Evolutionary conservation across 2,888 invertebrate genomes (phyloP), one percentile per base, ranked within the genome.

Genomic region (Arge pagana): DNA sequence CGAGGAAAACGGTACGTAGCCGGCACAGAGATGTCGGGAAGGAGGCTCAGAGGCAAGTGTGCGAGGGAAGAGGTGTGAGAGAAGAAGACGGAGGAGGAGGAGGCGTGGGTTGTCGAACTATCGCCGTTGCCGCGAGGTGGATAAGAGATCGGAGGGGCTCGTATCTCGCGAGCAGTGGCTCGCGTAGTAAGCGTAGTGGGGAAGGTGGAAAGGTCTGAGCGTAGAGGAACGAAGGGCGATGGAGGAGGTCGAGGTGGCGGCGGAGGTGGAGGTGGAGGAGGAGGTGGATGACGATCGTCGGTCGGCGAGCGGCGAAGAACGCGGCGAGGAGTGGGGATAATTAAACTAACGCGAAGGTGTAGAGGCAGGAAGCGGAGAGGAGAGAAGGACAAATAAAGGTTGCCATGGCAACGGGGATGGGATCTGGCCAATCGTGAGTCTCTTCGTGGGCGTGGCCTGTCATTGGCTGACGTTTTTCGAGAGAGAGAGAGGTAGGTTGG

Each of bases 401-500:
- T 70, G 63, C 70, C 65, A 81, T 80, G 79, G 80, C 77, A 64
- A 77, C 81, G 63, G 78, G 79, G 64, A 77, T 80, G 66, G 79
- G 78, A 77, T 80, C 81, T 71, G 80, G 81, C 71, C 77, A 81
- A 71, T 80, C 80, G 72, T 72, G 77, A 68, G 73, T 70, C 57
- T 71, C 74, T 65, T 73, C 66, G 62, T 76, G 75, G 70, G 80
- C 80, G 70, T 79, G 79, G 71, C 64, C 41, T 67, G 59, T 60
- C 68, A 68, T 70, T 68, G 69, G 70, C 64, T 58, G 54, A 54
- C 55, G 56, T 23, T 15, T 52, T 55, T 36, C 31, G 48, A 21
- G 55, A 40, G 30, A 35, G 33, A 52, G 50, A 49, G 51, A 49
- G 42, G 56, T 11, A 55, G 55, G n/a, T n/a, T n/a, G n/a, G n/a